phyloP scores from a whole-genome alignment of 1,140 invertebrate genomes.

The Laodelphax striatellus region DNA sequence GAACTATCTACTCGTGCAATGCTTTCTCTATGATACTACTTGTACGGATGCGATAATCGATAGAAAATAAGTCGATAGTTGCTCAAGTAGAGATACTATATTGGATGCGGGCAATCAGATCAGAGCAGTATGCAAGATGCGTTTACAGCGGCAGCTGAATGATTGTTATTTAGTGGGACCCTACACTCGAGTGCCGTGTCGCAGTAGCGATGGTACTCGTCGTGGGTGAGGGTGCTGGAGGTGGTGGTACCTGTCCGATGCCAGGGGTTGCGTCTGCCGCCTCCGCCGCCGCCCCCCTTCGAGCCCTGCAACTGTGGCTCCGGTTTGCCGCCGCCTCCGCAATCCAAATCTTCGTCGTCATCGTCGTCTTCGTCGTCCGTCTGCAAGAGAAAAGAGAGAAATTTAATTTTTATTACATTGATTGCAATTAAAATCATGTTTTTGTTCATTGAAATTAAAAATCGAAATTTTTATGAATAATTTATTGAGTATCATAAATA shows the following conservation, averaged over 20 bases:
- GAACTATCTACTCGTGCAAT: no score
- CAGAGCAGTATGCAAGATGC: no score
- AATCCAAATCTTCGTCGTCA: conserved; percentile 30
- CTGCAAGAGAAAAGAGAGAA: conserved; percentile 13
- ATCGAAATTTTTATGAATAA: no score
- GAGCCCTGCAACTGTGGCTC: no score
- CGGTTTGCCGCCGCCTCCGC: conserved; percentile 30
- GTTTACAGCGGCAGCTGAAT: no score
- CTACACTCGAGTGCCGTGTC: conserved; percentile 65
- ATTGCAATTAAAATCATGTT: background rate
- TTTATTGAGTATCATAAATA: no score
- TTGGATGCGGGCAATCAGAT: no score
- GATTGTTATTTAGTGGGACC: conserved; percentile 7
- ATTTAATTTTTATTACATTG: background rate
- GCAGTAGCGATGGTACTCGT: conserved; percentile 65
- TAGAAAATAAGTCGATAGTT: no score
- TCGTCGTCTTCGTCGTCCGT: conserved; percentile 30
- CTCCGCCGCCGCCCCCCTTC: conserved; percentile 10
- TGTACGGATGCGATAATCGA: no score
- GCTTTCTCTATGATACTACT: no score
- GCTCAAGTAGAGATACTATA: no score
- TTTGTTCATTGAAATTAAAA: no score
- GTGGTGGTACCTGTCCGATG: conserved; percentile 22
- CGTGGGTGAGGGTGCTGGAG: conserved; percentile 30
- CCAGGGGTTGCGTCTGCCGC: conserved; percentile 20